A percentile compares a stretch with the other conserved stretches of the same genome.
Evolutionary conservation across 1,140 invertebrate species (phyloP).

Genomic region (Trigoniulus corallinus): DNA sequence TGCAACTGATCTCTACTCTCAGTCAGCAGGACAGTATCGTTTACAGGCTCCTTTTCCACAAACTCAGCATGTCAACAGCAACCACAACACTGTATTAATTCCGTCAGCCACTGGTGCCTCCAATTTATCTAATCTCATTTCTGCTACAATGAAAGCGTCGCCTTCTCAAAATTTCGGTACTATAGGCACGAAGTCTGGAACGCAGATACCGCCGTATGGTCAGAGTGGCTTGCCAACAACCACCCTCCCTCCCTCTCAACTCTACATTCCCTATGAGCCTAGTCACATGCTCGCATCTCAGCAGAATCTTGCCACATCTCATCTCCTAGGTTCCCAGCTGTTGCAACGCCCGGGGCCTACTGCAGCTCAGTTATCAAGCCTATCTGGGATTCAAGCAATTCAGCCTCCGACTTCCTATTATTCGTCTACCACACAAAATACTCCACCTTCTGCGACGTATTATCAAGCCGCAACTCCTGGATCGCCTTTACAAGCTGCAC

Average conservation of each 20-base stretch:
- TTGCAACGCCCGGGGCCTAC: slow-evolving; percentile 32
- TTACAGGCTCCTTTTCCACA: slow-evolving; percentile 48
- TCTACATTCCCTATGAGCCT: slow-evolving; percentile 20
- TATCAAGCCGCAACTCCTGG: slow-evolving; percentile 13
- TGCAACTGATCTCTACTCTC: slow-evolving; percentile 62
- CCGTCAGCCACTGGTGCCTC: slow-evolving; percentile 45
- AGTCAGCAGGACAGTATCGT: slow-evolving; percentile 45
- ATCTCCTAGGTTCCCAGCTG: slow-evolving; percentile 40
- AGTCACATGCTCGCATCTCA: slow-evolving; percentile 26
- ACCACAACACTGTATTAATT: slow-evolving; percentile 73
- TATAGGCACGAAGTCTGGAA: slow-evolving; percentile 45
- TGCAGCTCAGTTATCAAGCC: slow-evolving; percentile 17
- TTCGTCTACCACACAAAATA: slow-evolving; percentile 19
- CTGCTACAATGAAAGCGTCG: slow-evolving; percentile 67
- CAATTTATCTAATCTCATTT: slow-evolving; percentile 67
- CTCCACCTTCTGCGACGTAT: slow-evolving; percentile 9
- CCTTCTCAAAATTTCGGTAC: slow-evolving; percentile 56
- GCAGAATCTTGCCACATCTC: slow-evolving; percentile 23
- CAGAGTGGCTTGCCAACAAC: slow-evolving; percentile 18
- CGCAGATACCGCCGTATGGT: slow-evolving; percentile 18
- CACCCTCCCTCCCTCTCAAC: slow-evolving; percentile 20
- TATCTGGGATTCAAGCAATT: slow-evolving; percentile 28
- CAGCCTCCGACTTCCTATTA: slow-evolving; percentile 38
- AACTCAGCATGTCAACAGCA: slow-evolving; percentile 56
- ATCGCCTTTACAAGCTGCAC: slow-evolving; percentile 12